Conservation (phyloP, 1,140 invertebrate genomes). For the Drosophila serrata region DNA sequence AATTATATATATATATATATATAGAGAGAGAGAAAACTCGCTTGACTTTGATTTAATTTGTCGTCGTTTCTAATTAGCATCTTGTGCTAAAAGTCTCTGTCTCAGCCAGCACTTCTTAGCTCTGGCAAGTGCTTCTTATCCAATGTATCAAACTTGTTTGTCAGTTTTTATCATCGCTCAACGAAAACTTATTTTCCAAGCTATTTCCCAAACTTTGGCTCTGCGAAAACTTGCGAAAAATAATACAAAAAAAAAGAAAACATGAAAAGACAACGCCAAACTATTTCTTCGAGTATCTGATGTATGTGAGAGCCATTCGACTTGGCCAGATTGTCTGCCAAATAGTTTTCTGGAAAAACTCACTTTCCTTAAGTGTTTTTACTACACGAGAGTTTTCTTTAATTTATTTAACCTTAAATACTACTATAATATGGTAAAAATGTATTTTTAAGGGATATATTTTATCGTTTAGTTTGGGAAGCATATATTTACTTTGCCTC, state of each 20-base stretch:
- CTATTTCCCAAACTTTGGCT: constrained; percentile 23
- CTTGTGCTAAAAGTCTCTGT: not conserved
- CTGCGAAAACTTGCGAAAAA: constrained; percentile 1
- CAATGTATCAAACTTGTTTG: constrained; percentile 45
- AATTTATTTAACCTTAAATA: not conserved
- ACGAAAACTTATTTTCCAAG: constrained; percentile 42
- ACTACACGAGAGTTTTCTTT: not conserved
- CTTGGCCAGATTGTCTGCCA: constrained; percentile 16
- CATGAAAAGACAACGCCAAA: not conserved
- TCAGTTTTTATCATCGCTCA: constrained; percentile 33
- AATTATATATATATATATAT: not conserved
- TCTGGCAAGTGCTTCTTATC: constrained; percentile 24
- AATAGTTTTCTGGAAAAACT: constrained; percentile 8
- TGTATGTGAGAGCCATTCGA: constrained; percentile 12
- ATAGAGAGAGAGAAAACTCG: not conserved
- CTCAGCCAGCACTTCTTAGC: not conserved
- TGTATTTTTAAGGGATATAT: not conserved
- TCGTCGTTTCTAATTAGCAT: constrained; percentile 45
- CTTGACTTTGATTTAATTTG: constrained; percentile 36
- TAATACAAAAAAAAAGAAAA: not conserved
- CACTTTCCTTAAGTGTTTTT: constrained; percentile 1
- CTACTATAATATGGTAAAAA: not conserved
- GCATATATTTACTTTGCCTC: not conserved
- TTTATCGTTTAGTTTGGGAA: not conserved
- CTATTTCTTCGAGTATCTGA: constrained; percentile 15